Conservation (phyloP, 1,140 invertebrate genomes). For the Cherax destructor region DNA sequence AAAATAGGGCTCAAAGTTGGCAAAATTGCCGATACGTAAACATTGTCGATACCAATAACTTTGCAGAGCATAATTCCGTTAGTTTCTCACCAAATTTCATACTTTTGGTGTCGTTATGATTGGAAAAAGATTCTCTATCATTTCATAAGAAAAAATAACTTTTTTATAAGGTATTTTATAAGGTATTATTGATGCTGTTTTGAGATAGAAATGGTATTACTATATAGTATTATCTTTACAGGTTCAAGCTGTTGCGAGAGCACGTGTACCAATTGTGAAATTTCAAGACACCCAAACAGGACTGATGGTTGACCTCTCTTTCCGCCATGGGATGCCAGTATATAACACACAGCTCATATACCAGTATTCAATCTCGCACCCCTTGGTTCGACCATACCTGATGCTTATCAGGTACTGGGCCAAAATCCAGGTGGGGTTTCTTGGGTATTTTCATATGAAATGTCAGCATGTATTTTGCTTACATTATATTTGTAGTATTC, state of each 20-base stretch:
- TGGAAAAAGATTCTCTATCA: too few species aligned
- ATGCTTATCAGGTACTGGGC: constrained; percentile 84
- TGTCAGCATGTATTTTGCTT: too few species aligned
- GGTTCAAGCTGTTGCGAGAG: constrained; percentile 80
- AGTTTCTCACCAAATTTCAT: too few species aligned
- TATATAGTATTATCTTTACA: constrained; percentile 73
- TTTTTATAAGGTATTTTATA: too few species aligned
- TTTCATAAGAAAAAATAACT: too few species aligned
- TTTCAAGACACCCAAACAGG: constrained; percentile 79
- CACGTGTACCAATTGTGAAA: constrained; percentile 85
- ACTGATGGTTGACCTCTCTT: constrained; percentile 82
- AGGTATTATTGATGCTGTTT: not conserved
- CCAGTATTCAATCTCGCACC: constrained; percentile 79
- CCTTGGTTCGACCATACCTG: constrained; percentile 78
- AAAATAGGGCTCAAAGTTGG: too few species aligned
- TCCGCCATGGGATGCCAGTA: constrained; percentile 81
- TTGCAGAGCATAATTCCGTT: too few species aligned
- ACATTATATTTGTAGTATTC: too few species aligned
- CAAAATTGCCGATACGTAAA: too few species aligned
- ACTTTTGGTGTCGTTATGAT: too few species aligned
- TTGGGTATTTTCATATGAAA: too few species aligned
- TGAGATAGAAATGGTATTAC: constrained; percentile 1
- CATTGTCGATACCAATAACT: too few species aligned
- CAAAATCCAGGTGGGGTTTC: constrained; percentile 75
- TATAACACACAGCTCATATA: constrained; percentile 80